Evolutionary conservation across 2,888 invertebrate genomes (phyloP).

Genomic region (Tricholauxania praeusta): DNA sequence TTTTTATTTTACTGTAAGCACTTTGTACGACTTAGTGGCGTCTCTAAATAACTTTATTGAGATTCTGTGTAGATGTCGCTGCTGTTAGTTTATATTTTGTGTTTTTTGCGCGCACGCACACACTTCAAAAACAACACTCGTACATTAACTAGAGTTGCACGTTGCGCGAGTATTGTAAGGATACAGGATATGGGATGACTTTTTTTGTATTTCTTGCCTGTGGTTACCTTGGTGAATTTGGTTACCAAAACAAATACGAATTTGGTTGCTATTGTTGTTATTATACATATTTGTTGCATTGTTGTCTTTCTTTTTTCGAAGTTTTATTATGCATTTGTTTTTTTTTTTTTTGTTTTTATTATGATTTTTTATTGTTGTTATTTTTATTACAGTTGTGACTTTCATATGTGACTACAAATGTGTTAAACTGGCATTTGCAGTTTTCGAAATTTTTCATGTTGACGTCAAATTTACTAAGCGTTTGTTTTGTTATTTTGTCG

Average conservation of each 20-base stretch:
- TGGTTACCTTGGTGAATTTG: constrained; percentile 50
- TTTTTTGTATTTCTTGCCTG: background rate
- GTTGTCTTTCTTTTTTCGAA: background rate
- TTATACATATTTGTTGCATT: background rate
- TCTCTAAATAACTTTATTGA: too few species aligned
- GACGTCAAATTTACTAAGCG: constrained; percentile 13
- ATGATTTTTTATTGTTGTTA: constrained; percentile 22
- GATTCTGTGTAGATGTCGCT: too few species aligned
- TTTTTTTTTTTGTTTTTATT: constrained; percentile 33
- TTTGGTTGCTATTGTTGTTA: background rate
- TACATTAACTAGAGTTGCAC: background rate
- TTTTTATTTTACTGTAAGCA: too few species aligned
- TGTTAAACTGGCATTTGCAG: background rate
- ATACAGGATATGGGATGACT: background rate
- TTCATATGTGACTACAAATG: constrained; percentile 1
- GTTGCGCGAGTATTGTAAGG: background rate
- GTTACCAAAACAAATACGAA: constrained; percentile 48
- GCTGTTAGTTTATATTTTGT: too few species aligned
- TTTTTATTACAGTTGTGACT: background rate
- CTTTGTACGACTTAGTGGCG: too few species aligned
- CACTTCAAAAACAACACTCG: too few species aligned
- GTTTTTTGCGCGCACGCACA: too few species aligned
- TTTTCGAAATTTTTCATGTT: background rate
- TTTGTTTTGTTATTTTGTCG: constrained; percentile 1
- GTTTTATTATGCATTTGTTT: constrained; percentile 3